Base-by-base conservation (phyloP, 2,113 vertebrate species). In the Dunckerocampus dactyliophorus region DNA sequence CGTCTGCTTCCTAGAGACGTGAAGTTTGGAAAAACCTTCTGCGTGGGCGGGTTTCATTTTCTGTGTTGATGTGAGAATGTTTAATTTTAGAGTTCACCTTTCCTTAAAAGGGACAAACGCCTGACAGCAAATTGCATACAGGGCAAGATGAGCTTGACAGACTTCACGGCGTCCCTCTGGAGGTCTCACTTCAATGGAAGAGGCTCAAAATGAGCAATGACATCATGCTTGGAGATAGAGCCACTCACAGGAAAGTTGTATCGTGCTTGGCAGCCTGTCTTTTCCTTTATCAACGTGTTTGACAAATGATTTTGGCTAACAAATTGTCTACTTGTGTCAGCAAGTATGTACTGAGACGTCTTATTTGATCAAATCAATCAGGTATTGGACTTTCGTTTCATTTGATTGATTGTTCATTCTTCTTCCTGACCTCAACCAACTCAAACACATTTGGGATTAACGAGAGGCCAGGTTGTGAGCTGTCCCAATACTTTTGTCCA, bases 41-140 rank as follows among this genome's bases (percentile, higher is more conserved):
- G 11, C 21, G 12, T 42, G 20, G 19, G 39, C 12, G 39, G 39
- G 13, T 14, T 43, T 43, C 11, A 1, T 43, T 43, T 43, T 42
- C 12, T 42, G 11, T 43, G 37, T 67, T 51, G 20, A 51, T 42
- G 5, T 0, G 3, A 52, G 2, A 48, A 34, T 34, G 31, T 34
- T 34, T 34, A 34, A 34, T 17, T 56, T 48, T 8, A 58, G 16
- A 52, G 22, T 46, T 43, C 15, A 56, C 43, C 68, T 47, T 37
- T 42, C 19, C 5, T 54, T 59, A 31, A 24, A 59, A 54, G 64
- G 47, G 6, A 42, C 47, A 39, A 76, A 62, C 28, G 59, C 19
- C 48, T 59, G 69, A 57, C 37, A 62, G 63, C 53, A 58, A 77
- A 74, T 69, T 68, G 24, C 47, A 64, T 15, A 14, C 59, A 28